These are phyloP conservation scores for Lepidothrix coronata DNA, from an alignment of 2,113 vertebrate species.

Conservation along the genomic window DNA sequence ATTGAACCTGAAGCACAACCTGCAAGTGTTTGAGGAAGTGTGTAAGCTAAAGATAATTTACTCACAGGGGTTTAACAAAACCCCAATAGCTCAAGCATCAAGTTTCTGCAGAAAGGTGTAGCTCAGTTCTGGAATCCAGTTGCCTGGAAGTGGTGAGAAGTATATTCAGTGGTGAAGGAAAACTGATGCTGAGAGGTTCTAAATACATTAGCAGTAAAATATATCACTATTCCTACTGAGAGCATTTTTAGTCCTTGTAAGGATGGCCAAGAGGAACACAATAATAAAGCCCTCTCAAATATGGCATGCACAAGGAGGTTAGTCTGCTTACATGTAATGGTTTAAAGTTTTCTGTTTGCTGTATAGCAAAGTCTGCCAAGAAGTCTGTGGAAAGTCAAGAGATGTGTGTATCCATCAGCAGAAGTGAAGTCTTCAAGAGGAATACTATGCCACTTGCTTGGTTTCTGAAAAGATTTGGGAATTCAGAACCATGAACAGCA, in stretches of 20 bases:
- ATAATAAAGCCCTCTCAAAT: background rate
- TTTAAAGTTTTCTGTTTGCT: background rate
- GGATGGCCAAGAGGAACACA: background rate
- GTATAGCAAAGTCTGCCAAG: background rate
- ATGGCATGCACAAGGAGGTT: background rate
- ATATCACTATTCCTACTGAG: background rate
- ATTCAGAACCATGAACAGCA: background rate
- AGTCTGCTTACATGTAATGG: background rate
- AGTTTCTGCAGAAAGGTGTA: background rate
- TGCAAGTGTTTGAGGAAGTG: background rate
- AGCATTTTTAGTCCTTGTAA: background rate
- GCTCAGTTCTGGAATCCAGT: background rate
- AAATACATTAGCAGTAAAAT: background rate
- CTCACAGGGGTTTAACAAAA: background rate
- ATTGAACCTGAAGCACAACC: background rate
- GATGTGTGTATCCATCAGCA: slow-evolving; percentile 35
- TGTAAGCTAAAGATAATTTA: background rate
- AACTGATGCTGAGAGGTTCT: background rate
- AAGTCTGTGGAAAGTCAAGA: slow-evolving; percentile 8
- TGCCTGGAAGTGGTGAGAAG: background rate
- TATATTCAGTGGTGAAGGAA: background rate
- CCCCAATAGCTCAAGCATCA: background rate
- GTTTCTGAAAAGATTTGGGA: slow-evolving; percentile 44
- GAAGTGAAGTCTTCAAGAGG: slow-evolving; percentile 63
- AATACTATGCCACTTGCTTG: slow-evolving; percentile 41